Percentiles rank a stretch among this genome's conserved stretches.
These are phyloP conservation scores for Eptesicus fuscus DNA, from an alignment of 2,113 vertebrate genomes.

Conservation along the genomic window DNA sequence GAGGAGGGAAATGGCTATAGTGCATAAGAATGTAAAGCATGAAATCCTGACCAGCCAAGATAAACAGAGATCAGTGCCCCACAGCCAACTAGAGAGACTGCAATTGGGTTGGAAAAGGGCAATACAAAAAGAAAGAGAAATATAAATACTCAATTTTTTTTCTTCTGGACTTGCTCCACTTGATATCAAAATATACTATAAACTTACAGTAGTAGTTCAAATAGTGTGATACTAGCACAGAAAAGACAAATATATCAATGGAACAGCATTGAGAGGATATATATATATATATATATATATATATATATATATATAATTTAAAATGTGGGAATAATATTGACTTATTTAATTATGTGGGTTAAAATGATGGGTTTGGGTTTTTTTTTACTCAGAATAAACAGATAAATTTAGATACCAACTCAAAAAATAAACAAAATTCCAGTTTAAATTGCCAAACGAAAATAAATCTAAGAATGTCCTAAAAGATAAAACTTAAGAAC, in stretches of 20 bases:
- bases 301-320: neutral
- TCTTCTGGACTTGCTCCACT: constrained; percentile 3
- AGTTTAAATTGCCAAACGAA: neutral
- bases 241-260: constrained; percentile 3
- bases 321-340: constrained; percentile 5
- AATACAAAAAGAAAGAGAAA: constrained; percentile 49
- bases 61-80: constrained; percentile 40
- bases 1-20: neutral
- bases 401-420: neutral
- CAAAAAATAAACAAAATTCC: constrained; percentile 24
- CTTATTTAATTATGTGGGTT: constrained; percentile 2
- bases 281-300: too few relatives aligned
- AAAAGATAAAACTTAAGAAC: neutral
- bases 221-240: neutral
- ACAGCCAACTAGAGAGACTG: neutral
- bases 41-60: constrained; percentile 35
- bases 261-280: neutral
- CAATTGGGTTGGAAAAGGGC: constrained; percentile 11
- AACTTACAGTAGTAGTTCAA: neutral
- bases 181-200: constrained; percentile 50
- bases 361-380: neutral
- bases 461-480: constrained; percentile 23
- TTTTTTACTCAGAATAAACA: constrained; percentile 12
- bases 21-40: constrained; percentile 51
- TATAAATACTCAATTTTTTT: constrained; percentile 20